Conservation (phyloP, 2,888 invertebrate genomes). For the Anticlea derivata region DNA sequence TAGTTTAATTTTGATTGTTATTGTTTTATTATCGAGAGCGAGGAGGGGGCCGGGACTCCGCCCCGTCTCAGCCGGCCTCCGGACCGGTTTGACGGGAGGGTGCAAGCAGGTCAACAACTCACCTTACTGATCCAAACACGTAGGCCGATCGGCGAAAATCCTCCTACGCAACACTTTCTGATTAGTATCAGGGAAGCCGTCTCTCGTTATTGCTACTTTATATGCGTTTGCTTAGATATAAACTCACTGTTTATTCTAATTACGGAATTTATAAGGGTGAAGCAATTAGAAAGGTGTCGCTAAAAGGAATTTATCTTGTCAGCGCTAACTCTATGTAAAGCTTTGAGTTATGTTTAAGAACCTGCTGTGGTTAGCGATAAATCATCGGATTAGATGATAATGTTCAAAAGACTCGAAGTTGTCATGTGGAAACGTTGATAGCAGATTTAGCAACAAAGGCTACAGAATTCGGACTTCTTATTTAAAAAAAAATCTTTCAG, state of each 20-base stretch:
- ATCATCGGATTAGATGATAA: no score
- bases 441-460: no score
- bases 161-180: constrained; percentile 62
- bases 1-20: constrained; percentile 54
- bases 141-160: constrained; percentile 70
- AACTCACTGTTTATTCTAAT: constrained; percentile 28
- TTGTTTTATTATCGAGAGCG: constrained; percentile 45
- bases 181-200: constrained; percentile 50
- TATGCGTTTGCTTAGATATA: constrained; percentile 30
- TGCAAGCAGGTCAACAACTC: constrained; percentile 73
- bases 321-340: constrained; percentile 8
- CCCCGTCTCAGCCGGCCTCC: constrained; percentile 43
- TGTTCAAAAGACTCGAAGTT: no score
- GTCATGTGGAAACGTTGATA: no score
- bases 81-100: constrained; percentile 70
- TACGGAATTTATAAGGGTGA: constrained; percentile 27
- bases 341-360: not conserved
- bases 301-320: constrained; percentile 5
- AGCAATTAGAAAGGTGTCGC: constrained; percentile 19
- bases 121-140: constrained; percentile 67
- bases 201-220: constrained; percentile 32
- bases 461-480: no score
- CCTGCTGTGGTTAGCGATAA: not conserved
- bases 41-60: constrained; percentile 40
- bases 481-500: no score